phyloP scores from a whole-genome alignment of 2,113 vertebrate species.

The Monarcha castaneiventris region DNA sequence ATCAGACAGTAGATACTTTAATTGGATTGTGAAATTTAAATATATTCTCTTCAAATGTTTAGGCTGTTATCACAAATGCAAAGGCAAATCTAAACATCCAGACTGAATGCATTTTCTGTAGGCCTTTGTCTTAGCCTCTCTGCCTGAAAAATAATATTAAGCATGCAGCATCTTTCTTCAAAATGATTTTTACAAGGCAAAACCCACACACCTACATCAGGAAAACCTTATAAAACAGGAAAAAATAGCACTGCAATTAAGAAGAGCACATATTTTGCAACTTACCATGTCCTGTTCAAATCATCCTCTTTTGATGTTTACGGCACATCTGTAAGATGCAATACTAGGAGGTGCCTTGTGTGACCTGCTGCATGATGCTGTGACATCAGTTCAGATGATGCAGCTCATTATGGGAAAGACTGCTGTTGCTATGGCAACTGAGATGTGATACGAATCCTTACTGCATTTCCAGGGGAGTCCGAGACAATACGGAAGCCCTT shows the following conservation, averaged over 20 bases:
- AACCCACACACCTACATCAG: conserved; percentile 54
- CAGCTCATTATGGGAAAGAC: conserved; percentile 92
- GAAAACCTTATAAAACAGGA: conserved; percentile 39
- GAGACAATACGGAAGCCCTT: conserved; percentile 81
- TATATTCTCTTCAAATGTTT: neutral
- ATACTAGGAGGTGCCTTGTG: conserved; percentile 85
- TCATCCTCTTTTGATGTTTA: conserved; percentile 83
- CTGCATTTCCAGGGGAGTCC: conserved; percentile 83
- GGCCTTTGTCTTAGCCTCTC: conserved; percentile 78
- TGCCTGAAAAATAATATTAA: conserved; percentile 74
- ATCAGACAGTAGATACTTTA: conserved; percentile 16
- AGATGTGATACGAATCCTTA: conserved; percentile 90
- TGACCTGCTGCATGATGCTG: conserved; percentile 91
- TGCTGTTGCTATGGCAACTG: conserved; percentile 91
- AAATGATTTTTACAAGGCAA: conserved; percentile 72
- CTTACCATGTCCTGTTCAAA: conserved; percentile 87
- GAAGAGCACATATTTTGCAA: conserved; percentile 67
- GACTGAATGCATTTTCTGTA: conserved; percentile 37
- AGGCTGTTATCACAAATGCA: conserved; percentile 13
- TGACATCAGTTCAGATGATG: conserved; percentile 94
- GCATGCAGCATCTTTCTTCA: conserved; percentile 68
- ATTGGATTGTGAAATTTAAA: conserved; percentile 53
- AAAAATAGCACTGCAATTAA: conserved; percentile 33
- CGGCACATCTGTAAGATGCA: conserved; percentile 82
- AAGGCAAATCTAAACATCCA: conserved; percentile 42